Base-by-base conservation (phyloP, 2,888 invertebrate species). In the Creontiades dilutus region DNA sequence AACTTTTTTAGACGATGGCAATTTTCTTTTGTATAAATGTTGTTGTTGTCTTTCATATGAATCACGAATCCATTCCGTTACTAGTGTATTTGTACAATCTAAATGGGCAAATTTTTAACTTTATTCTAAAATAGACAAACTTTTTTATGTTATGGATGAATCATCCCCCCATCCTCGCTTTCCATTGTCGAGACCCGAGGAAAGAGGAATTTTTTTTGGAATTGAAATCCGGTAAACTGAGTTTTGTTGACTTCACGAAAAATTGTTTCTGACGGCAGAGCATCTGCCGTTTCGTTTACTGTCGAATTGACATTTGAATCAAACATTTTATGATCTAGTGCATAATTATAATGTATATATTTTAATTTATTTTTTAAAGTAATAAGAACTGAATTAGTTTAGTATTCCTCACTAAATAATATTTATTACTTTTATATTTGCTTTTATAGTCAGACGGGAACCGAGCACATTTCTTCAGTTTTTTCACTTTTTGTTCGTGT, bases 391-490 rank as follows among this genome's bases (percentile, higher is more conserved):
- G 91, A 91, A 68, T 89, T 90, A 90, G 89, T 89, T 90, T 52
- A 90, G 84, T 86, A 37, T 47, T 86, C 48, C 55, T 85, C 85
- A 85, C 85, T 85, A 89, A 84, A 89, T 80, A 86, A 90, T 90
- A 90, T 90, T 90, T 90, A 89, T 90, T 89, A 90, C 90, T 90
- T 90, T 90, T 90, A 81, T 90, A 90, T 90, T 90, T 68, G 68
- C 68, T 68, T 68, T 68, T 68, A 68, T 68, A 68, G 68, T 68
- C 68, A 68, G 27, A 68, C 11, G 23, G 68, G 68, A 68, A 68
- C 68, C 68, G 68, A 68, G 68, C 68, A 68, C 68, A 23, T 68
- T 68, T 68, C 68, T 23, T 68, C 23, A 68, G 23, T 84, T 86
- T 27, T 68, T 68, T 16, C 47, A 61, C 37, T 75, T 28, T 86